A percentile compares a stretch with the other conserved stretches of the same genome.
Conservation (phyloP, 2,113 vertebrate genomes). For the Aythya baeri region DNA sequence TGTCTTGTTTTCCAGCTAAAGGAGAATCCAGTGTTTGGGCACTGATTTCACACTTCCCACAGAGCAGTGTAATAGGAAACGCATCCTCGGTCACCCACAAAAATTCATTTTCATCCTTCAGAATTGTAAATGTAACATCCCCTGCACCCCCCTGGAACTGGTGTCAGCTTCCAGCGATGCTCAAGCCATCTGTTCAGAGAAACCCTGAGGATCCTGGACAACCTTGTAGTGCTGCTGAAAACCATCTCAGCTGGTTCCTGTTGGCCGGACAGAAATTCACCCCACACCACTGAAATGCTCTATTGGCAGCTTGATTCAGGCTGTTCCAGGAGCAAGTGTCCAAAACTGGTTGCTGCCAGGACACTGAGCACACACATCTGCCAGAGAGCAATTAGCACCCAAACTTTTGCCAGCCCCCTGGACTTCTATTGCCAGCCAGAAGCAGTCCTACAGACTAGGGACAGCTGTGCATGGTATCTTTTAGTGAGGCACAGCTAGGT, state of each 20-base stretch:
- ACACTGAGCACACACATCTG: background rate
- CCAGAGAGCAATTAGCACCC: background rate
- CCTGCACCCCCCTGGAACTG: background rate
- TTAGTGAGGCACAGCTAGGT: background rate
- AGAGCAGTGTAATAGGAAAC: background rate
- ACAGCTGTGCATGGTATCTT: background rate
- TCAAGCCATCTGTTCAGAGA: background rate
- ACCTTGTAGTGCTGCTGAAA: background rate
- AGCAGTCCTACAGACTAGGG: background rate
- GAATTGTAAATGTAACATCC: background rate
- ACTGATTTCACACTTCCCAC: background rate
- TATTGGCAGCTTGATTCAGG: background rate
- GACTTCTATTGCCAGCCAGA: background rate
- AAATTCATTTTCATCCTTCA: background rate
- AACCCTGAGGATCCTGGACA: background rate
- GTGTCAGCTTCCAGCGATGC: background rate
- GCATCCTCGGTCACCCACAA: background rate
- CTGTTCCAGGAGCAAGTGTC: background rate
- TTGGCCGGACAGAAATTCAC: background rate
- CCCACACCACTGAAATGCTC: background rate
- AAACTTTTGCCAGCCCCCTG: background rate
- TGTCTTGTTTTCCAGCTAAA: background rate
- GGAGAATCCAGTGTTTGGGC: background rate
- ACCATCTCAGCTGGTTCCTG: background rate
- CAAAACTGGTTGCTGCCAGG: background rate